Evolutionary conservation across 2,888 invertebrate genomes (phyloP).

Genomic region (Pseudanteris insignis): DNA sequence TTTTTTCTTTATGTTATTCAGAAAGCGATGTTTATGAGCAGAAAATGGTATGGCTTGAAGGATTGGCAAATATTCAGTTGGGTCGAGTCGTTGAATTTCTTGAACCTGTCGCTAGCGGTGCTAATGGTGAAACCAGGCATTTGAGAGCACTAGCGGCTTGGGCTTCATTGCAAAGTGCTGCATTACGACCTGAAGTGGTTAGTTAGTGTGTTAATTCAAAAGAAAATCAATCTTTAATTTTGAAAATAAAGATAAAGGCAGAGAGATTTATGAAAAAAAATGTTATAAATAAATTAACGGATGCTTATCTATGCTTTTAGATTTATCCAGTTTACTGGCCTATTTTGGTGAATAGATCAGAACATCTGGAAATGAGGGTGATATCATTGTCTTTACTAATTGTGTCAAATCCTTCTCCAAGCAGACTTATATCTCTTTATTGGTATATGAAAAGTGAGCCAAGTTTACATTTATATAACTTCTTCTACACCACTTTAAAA

Average conservation of each 20-base stretch:
- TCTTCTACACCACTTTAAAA: slow-evolving; percentile 77
- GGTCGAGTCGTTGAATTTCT: slow-evolving; percentile 68
- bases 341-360: slow-evolving; percentile 74
- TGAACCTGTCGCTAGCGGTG: slow-evolving; percentile 65
- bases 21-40: slow-evolving; percentile 75
- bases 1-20: slow-evolving; percentile 52
- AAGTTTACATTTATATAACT: slow-evolving; percentile 74
- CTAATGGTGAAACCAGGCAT: slow-evolving; percentile 67
- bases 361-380: slow-evolving; percentile 75
- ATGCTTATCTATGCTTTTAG: too few species aligned
- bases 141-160: slow-evolving; percentile 77
- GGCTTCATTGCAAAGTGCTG: slow-evolving; percentile 70
- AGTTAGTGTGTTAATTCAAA: too few species aligned
- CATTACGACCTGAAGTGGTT: slow-evolving; percentile 69
- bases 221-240: too few species aligned
- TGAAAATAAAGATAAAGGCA: too few species aligned
- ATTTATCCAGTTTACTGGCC: slow-evolving; percentile 75
- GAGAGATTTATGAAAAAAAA: too few species aligned
- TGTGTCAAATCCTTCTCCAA: slow-evolving; percentile 73
- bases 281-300: too few species aligned
- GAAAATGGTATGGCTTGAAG: slow-evolving; percentile 78
- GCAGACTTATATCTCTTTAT: slow-evolving; percentile 75
- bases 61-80: slow-evolving; percentile 74
- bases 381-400: slow-evolving; percentile 74
- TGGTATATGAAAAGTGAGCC: slow-evolving; percentile 74